These are phyloP conservation scores for Taeniopygia guttata DNA, from an alignment of 2,797 vertebrate genomes.

Conservation along the genomic window DNA sequence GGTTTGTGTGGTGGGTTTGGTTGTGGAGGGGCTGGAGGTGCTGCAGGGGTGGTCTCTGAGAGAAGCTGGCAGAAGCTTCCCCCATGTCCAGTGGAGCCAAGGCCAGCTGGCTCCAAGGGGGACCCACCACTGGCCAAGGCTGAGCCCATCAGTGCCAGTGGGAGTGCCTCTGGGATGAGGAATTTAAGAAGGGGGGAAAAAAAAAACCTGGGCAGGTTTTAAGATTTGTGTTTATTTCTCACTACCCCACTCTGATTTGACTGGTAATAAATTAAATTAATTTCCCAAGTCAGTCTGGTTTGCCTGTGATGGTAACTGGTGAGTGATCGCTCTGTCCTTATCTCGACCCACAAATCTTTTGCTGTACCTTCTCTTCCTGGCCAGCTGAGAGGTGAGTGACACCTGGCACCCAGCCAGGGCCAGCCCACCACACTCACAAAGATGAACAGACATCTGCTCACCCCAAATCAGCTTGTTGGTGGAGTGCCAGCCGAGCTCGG, in stretches of 20 bases:
- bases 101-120: background rate
- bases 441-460: slow-evolving; percentile 51
- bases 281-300: background rate
- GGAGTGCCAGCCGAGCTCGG: background rate
- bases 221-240: background rate
- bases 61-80: background rate
- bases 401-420: background rate
- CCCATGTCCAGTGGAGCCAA: background rate
- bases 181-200: rapidly evolving
- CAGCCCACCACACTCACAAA: background rate
- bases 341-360: background rate
- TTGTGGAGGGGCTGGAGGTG: background rate
- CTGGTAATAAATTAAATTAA: background rate
- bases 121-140: background rate
- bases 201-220: background rate
- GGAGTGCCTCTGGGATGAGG: background rate
- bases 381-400: background rate
- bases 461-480: background rate
- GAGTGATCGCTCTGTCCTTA: background rate
- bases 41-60: background rate
- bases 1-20: background rate
- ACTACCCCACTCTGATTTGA: background rate
- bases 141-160: background rate
- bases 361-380: background rate
- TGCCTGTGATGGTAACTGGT: background rate